Evolutionary conservation across 2,113 vertebrate species (phyloP).

Genomic region (Labrus mixtus): DNA sequence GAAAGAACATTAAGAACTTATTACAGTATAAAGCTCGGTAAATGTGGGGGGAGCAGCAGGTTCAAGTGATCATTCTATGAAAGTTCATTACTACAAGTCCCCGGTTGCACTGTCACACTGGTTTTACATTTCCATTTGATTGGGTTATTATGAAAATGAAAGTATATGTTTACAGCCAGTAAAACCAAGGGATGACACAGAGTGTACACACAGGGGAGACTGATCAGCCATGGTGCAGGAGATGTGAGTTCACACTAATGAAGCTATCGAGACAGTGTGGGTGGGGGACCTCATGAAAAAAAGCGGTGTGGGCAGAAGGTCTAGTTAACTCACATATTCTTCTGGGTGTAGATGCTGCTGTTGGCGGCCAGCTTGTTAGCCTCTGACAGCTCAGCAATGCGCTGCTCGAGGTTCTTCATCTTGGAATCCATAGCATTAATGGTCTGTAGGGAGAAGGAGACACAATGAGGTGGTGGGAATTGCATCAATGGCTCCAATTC

Average conservation of each 20-base stretch:
- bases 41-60: not conserved
- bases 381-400: conserved; percentile 95
- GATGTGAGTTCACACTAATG: conserved; percentile 31
- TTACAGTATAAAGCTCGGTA: not conserved
- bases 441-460: conserved; percentile 84
- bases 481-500: not conserved
- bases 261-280: conserved; percentile 45
- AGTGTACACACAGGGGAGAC: conserved; percentile 8
- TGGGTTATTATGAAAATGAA: not conserved
- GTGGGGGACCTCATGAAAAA: conserved; percentile 25
- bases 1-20: not conserved
- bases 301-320: conserved; percentile 47
- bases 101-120: too few relatives aligned
- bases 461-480: conserved; percentile 9
- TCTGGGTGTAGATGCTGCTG: conserved; percentile 98
- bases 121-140: not conserved
- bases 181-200: not conserved
- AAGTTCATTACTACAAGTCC: not conserved
- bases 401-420: conserved; percentile 98
- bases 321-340: conserved; percentile 94
- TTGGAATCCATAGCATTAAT: conserved; percentile 99
- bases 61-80: not conserved
- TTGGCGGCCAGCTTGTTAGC: conserved; percentile 99
- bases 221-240: conserved; percentile 7
- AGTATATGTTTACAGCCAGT: not conserved